A percentile compares a stretch with the other conserved stretches of the same genome.
Evolutionary conservation across 2,888 invertebrate species (phyloP).

Genomic region (Disparrhopalites patrizii): DNA sequence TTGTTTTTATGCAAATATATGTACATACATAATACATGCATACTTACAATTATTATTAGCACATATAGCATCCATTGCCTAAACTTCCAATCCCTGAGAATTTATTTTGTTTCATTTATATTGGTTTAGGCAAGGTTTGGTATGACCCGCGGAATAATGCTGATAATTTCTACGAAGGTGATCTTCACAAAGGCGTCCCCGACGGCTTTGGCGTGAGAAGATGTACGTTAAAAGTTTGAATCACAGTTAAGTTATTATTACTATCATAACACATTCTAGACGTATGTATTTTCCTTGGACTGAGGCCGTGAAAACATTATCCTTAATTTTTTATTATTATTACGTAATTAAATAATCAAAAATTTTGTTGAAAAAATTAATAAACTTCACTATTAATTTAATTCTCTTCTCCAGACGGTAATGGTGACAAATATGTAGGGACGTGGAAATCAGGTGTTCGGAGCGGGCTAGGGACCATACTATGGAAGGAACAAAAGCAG

Average conservation of each 20-base stretch:
- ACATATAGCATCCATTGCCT: no score
- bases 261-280: no score
- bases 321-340: no score
- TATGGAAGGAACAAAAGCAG: slow-evolving; percentile 42
- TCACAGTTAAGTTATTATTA: neutral
- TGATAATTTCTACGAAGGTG: slow-evolving; percentile 43
- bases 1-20: no score
- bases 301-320: no score
- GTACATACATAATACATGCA: no score
- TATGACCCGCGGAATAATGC: slow-evolving; percentile 39
- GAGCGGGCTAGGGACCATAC: slow-evolving; percentile 43
- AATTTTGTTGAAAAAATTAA: neutral
- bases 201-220: slow-evolving; percentile 31
- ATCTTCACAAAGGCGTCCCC: slow-evolving; percentile 36
- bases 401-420: no score
- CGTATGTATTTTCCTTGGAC: no score
- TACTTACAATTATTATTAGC: no score
- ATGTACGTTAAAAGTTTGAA: slow-evolving; percentile 17
- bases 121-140: slow-evolving; percentile 41
- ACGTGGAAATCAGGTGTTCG: slow-evolving; percentile 36
- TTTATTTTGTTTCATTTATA: neutral
- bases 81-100: no score
- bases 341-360: neutral
- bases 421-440: slow-evolving; percentile 36
- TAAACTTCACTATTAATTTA: no score